Evolutionary conservation across 2,888 invertebrate genomes (phyloP), one percentile per base, ranked within the genome.

Genomic region (Galeruca laticollis): DNA sequence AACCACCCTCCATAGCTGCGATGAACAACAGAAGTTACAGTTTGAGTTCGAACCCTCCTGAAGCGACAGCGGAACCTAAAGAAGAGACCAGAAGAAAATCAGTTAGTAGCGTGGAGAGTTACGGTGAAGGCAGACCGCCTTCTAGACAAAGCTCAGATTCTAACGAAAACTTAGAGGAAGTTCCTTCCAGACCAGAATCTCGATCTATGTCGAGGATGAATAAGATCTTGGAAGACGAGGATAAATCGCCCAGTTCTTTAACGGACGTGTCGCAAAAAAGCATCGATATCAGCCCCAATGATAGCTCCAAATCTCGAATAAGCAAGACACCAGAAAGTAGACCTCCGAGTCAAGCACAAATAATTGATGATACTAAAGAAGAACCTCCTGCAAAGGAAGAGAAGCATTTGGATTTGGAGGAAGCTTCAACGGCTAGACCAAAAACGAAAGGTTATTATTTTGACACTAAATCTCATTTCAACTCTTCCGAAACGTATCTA

Each of bases 11-110:
- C 73, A 81, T 87, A 73, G 86, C 86, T 71, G 82, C 86, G 75
- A 84, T 86, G 74, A 88, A 89, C 82, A 87, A 86, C 35, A 86
- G 89, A 80, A 89, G 88, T 77, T 88, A 83, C 73, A 89, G 88
- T 76, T 87, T 88, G 75, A 86, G 87, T 68, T 87, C 87, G 35
- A 87, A 88, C 75, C 86, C 87, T 51, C 87, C 87, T 20, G 83
- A 87, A 71, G 68, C 74, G 11, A 86, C 86, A 35, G 80, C 86
- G 60, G 86, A 86, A 79, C 72, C 83, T 71, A 87, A 87, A 73
- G 89, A 89, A 75, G 88, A 88, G 78, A 66, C 73, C n/a, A 83
- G 88, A 60, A 83, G 88, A 70, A 87, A 87, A 77, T 88, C 88
- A 6, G 84, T 87, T 13, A 88, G 87, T 77, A 84, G 87, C 62